Percentiles rank a stretch among this genome's conserved stretches.
Evolutionary conservation across 2,797 vertebrate genomes (phyloP).

Genomic region (Acanthiza pusilla): DNA sequence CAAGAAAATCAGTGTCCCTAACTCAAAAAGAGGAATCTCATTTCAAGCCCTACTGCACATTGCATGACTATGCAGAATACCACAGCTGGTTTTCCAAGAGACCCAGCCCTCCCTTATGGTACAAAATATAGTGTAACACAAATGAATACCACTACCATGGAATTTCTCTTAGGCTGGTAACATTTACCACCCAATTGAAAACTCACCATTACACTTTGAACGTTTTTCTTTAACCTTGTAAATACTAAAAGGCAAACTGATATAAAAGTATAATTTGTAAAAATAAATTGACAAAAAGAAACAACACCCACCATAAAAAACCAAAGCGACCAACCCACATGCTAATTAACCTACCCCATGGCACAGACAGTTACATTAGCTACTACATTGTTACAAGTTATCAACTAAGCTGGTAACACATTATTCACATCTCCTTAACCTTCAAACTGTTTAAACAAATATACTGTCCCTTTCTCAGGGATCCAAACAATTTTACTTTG

Average conservation of each 20-base stretch:
- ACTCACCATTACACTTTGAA: rapidly evolving
- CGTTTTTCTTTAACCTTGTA: rapidly evolving
- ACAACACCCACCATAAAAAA: background rate
- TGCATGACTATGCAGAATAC: constrained; percentile 8
- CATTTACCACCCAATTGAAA: background rate
- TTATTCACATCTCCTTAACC: background rate
- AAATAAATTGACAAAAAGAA: background rate
- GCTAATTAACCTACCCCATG: background rate
- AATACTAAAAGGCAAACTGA: rapidly evolving
- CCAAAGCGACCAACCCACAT: no score
- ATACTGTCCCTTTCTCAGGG: rapidly evolving
- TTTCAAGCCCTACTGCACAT: background rate
- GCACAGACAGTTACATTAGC: rapidly evolving
- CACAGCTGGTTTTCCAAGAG: background rate
- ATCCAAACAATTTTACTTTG: background rate
- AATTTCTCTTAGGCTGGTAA: background rate
- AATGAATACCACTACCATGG: rapidly evolving
- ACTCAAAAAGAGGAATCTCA: background rate
- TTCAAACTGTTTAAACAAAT: rapidly evolving
- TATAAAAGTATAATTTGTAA: rapidly evolving
- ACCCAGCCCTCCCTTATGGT: background rate
- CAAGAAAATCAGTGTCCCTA: background rate
- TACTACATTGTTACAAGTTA: rapidly evolving
- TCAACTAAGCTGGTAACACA: background rate
- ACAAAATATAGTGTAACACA: background rate